A percentile compares a stretch with the other conserved stretches of the same genome.
These are phyloP conservation scores for Gymnoscopelus braueri DNA, from an alignment of 2,797 vertebrate genomes.

Conservation along the genomic window DNA sequence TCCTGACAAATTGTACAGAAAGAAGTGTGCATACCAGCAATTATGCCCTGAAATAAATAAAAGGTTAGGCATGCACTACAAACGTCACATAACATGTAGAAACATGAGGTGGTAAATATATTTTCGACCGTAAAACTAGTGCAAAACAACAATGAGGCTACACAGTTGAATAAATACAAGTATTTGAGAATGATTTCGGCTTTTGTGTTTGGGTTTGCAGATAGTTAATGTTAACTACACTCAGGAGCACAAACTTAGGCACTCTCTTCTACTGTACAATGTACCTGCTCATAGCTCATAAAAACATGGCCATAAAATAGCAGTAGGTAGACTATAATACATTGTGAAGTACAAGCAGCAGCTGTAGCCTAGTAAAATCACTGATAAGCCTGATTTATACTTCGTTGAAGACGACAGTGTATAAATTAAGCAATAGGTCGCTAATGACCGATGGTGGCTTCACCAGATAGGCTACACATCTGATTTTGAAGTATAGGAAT, in stretches of 20 bases:
- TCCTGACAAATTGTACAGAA: conserved; percentile 51
- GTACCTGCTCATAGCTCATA: conserved; percentile 24
- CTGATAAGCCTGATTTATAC: too few relatives aligned
- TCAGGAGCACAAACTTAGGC: conserved; percentile 37
- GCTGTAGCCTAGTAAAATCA: too few relatives aligned
- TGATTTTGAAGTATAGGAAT: conserved; percentile 24
- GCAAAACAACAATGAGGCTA: conserved; percentile 89
- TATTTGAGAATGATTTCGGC: conserved; percentile 78
- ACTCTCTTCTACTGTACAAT: conserved; percentile 8
- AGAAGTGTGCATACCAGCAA: conserved; percentile 43
- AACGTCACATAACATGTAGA: conserved; percentile 56
- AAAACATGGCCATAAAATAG: conserved; percentile 28
- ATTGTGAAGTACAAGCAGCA: too few relatives aligned
- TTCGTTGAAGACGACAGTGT: too few relatives aligned
- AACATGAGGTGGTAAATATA: conserved; percentile 81
- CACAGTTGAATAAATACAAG: conserved; percentile 86
- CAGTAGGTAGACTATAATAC: conserved; percentile 22
- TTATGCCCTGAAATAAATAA: conserved; percentile 62
- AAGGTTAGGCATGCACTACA: conserved; percentile 67
- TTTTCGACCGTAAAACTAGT: conserved; percentile 82
- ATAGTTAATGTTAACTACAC: conserved; percentile 31
- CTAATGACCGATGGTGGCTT: neutral
- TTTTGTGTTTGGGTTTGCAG: conserved; percentile 44
- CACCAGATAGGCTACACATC: conserved; percentile 4
- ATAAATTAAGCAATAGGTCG: neutral